Conservation (phyloP, 2,113 vertebrate species). For the cat (Felis catus) region DNA sequence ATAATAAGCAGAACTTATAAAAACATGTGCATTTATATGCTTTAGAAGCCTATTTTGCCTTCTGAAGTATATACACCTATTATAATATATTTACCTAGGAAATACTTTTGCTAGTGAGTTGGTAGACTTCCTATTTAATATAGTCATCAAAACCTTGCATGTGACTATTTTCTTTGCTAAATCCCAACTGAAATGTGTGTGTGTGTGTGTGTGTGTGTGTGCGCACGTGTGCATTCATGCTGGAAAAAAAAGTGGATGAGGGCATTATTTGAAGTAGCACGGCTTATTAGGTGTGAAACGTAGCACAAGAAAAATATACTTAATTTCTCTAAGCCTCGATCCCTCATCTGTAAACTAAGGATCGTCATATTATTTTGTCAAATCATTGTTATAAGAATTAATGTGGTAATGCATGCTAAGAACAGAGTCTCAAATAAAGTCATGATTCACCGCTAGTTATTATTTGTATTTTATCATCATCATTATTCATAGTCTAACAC, state of each 20-base stretch:
- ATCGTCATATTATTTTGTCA: not conserved
- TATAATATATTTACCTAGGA: not conserved
- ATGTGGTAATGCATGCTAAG: not conserved
- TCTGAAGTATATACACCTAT: not conserved
- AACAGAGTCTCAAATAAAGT: not conserved
- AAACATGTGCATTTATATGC: not conserved
- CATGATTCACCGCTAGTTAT: not conserved
- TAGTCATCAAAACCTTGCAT: not conserved
- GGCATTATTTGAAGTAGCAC: not conserved
- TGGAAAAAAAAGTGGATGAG: not conserved
- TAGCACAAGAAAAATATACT: not conserved
- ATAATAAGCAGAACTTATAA: not conserved
- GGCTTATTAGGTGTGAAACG: not conserved
- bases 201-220: not conserved
- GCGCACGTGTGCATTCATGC: too few species aligned
- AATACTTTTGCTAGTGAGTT: not conserved
- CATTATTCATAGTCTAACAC: not conserved
- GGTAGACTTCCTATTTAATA: not conserved
- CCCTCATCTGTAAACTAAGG: not conserved
- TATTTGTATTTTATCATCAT: not conserved
- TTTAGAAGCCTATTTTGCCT: not conserved
- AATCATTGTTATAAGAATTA: not conserved
- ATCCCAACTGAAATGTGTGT: not conserved
- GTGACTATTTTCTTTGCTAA: not conserved
- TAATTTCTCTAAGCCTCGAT: not conserved